Base-by-base conservation (phyloP, 2,888 invertebrate genomes). In the Priocnemis perturbator region DNA sequence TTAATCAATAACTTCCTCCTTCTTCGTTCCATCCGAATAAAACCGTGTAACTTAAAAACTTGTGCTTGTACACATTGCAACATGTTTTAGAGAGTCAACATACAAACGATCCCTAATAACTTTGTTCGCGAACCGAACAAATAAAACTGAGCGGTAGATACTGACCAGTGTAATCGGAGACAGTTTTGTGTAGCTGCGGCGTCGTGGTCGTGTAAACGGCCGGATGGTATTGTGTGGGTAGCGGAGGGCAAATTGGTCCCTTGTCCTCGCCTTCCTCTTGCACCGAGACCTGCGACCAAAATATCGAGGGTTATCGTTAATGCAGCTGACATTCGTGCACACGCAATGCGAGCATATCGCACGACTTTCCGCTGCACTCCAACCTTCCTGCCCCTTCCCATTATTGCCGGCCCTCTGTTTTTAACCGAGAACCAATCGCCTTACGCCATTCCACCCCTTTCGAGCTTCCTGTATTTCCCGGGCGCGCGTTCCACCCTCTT, bases 171-270 rank as follows among this genome's bases (percentile, higher is more conserved):
- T 85, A 86, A 78, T 86, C 84, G 67, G 83, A 76, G 80, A 86
- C 82, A 75, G 87, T 85, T 83, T 87, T 88, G 80, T 86, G 87
- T 60, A 87, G 83, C 74, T 87, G 87, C 63, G 87, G 87, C 67
- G 85, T 83, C 67, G 86, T 82, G 69, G 85, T 83, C 66, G 84
- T 80, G 78, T 87, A 88, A 73, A 84, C 78, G 66, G 84, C 84
- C 52, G 86, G 85, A 67, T 88, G 88, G 76, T 88, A 88, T 78
- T 87, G 87, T 67, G 84, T 81, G 73, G 88, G 88, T 76, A 88
- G 84, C 66, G 88, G 87, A 69, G 88, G 88, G 83, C 88, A 88
- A 84, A 88, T 88, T 85, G 87, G 88, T 84, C 88, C 88, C 87
- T 88, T 88, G 85, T 88, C 86, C 83, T 81, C 86, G 53, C 66